These are phyloP conservation scores for Megalopta genalis DNA, from an alignment of 1,140 invertebrate species.

Conservation along the genomic window DNA sequence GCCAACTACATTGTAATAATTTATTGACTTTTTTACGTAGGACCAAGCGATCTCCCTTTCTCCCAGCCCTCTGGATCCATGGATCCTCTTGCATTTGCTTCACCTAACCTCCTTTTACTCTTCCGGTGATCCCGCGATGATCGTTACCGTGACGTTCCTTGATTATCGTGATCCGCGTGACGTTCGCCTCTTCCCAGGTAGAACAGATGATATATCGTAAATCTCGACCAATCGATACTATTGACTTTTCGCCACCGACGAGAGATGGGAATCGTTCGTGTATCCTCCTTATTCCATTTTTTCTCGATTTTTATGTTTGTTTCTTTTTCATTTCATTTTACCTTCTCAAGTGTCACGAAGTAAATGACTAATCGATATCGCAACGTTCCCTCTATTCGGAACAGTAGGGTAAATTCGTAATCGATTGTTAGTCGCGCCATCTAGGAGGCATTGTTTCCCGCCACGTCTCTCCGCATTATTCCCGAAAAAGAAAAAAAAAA, in stretches of 20 bases:
- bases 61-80: background rate
- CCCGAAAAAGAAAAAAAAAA: too few relatives aligned
- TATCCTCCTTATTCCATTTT: background rate
- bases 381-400: constrained; percentile 17
- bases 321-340: too few relatives aligned
- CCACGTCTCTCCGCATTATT: too few relatives aligned
- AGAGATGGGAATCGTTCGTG: constrained; percentile 20
- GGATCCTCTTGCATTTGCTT: constrained; percentile 6
- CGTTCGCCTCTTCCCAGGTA: constrained; percentile 45
- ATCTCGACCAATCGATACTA: background rate
- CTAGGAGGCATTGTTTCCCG: background rate
- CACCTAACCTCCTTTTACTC: background rate
- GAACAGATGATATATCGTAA: constrained; percentile 4
- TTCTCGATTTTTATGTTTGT: too few relatives aligned
- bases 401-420: background rate
- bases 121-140: constrained; percentile 16
- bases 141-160: constrained; percentile 7
- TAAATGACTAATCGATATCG: constrained; percentile 1
- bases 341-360: background rate
- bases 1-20: constrained; percentile 53
- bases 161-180: constrained; percentile 9
- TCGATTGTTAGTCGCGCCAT: background rate
- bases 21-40: constrained; percentile 56
- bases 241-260: background rate
- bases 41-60: constrained; percentile 41